Percentiles rank a stretch among this genome's conserved stretches.
These are phyloP conservation scores for Neodiprion virginianus DNA, from an alignment of 1,140 invertebrate species.

Conservation along the genomic window DNA sequence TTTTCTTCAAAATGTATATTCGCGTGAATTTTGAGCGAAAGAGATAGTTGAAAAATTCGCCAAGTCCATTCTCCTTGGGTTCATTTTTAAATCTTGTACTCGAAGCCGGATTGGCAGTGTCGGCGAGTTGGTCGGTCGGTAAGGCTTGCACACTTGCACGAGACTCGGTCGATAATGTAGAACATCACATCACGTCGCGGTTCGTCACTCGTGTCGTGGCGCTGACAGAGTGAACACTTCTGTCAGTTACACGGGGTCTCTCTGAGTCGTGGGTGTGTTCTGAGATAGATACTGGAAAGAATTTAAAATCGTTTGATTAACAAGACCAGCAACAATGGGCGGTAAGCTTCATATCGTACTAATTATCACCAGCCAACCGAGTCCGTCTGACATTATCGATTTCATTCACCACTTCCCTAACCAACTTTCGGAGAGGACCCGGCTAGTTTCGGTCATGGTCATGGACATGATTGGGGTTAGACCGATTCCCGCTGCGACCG, in stretches of 20 bases:
- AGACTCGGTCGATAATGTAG: constrained; percentile 4
- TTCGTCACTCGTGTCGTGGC: constrained; percentile 43
- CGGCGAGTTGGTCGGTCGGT: background rate
- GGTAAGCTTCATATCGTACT: constrained; percentile 36
- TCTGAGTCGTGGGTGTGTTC: constrained; percentile 42
- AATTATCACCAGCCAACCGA: background rate
- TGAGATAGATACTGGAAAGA: constrained; percentile 3
- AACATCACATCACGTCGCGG: constrained; percentile 10
- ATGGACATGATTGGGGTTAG: constrained; percentile 7
- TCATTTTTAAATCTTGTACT: no score
- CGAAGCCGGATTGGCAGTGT: no score
- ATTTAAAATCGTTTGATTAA: background rate
- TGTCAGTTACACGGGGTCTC: constrained; percentile 39
- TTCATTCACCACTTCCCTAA: background rate
- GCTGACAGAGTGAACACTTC: constrained; percentile 37
- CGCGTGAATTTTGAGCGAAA: no score
- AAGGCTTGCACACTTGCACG: background rate
- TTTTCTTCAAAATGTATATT: no score
- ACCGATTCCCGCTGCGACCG: constrained; percentile 30
- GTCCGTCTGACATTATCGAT: background rate
- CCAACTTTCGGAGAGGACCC: background rate
- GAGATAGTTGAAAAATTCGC: no score
- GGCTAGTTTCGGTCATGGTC: background rate
- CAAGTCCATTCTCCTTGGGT: no score
- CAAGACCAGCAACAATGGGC: constrained; percentile 40